phyloP scores from a whole-genome alignment of 2,113 vertebrate species.

The Siphamia tubifer region DNA sequence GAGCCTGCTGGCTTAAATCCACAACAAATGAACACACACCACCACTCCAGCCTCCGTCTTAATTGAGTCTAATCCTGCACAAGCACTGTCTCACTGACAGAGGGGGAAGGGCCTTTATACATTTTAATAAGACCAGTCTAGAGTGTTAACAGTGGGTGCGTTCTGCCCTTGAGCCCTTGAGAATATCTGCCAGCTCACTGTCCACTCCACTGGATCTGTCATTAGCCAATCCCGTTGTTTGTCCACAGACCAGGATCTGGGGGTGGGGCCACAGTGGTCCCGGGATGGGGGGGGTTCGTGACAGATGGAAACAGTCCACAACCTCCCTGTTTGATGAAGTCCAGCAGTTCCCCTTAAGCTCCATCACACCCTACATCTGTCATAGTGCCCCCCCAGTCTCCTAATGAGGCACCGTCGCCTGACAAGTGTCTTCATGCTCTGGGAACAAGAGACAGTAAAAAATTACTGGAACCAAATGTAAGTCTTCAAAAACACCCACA shows the following conservation, averaged over 20 bases:
- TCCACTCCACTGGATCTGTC: slow-evolving; percentile 26
- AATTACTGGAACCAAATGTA: background rate
- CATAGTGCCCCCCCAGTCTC: slow-evolving; percentile 1
- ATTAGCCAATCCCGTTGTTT: slow-evolving; percentile 49
- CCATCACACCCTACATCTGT: slow-evolving; percentile 18
- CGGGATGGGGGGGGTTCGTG: slow-evolving; percentile 20
- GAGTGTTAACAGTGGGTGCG: slow-evolving; percentile 36
- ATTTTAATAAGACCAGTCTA: slow-evolving; percentile 30
- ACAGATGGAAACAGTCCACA: slow-evolving; percentile 41
- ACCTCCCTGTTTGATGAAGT: background rate
- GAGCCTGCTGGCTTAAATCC: slow-evolving; percentile 34
- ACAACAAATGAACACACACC: slow-evolving; percentile 49
- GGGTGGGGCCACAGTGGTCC: slow-evolving; percentile 6
- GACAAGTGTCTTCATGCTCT: slow-evolving; percentile 8
- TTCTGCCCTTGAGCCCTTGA: slow-evolving; percentile 30
- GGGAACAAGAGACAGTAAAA: background rate
- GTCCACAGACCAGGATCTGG: slow-evolving; percentile 21
- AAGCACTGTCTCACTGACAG: too few relatives aligned
- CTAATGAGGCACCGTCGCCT: slow-evolving; percentile 32
- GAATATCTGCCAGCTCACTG: background rate
- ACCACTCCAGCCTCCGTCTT: slow-evolving; percentile 57
- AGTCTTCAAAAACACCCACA: background rate
- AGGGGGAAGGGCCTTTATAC: slow-evolving; percentile 35
- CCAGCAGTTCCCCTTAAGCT: slow-evolving; percentile 26
- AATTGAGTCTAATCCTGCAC: slow-evolving; percentile 67